Evolutionary conservation across 2,888 invertebrate genomes (phyloP).

Genomic region (Antitype chi): DNA sequence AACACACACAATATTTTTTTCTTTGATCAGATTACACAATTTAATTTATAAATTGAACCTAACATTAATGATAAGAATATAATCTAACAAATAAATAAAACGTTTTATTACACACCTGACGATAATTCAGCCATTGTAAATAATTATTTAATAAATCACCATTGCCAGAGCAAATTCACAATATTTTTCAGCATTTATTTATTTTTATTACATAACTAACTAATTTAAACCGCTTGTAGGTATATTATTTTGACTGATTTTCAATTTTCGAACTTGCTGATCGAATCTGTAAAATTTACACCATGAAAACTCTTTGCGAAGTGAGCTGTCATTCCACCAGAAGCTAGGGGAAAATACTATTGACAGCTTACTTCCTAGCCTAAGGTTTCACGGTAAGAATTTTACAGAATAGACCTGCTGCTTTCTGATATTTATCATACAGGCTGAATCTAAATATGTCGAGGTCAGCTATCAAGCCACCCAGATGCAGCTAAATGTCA

Average conservation of each 20-base stretch:
- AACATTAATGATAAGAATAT: conserved; percentile 30
- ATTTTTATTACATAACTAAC: not conserved
- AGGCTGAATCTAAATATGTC: not conserved
- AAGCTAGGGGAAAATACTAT: no score
- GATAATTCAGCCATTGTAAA: conserved; percentile 13
- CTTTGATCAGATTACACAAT: not conserved
- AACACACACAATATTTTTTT: not conserved
- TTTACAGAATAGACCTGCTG: not conserved
- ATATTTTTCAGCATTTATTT: conserved; percentile 16
- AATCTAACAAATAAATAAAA: conserved; percentile 17
- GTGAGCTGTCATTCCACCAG: not conserved
- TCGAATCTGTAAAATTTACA: not conserved
- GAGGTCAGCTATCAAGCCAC: not conserved
- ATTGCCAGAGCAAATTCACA: conserved; percentile 9
- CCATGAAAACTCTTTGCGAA: not conserved
- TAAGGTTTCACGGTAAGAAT: no score
- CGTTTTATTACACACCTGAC: not conserved
- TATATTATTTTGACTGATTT: not conserved
- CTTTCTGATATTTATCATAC: not conserved
- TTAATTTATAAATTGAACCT: conserved; percentile 3
- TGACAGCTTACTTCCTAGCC: not conserved
- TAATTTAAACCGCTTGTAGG: not conserved
- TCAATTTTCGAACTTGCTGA: not conserved
- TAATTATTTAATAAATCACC: not conserved
- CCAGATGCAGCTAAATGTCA: conserved; percentile 7